Evolutionary conservation across 1,140 invertebrate genomes (phyloP).

Genomic region (Bradysia coprophila): DNA sequence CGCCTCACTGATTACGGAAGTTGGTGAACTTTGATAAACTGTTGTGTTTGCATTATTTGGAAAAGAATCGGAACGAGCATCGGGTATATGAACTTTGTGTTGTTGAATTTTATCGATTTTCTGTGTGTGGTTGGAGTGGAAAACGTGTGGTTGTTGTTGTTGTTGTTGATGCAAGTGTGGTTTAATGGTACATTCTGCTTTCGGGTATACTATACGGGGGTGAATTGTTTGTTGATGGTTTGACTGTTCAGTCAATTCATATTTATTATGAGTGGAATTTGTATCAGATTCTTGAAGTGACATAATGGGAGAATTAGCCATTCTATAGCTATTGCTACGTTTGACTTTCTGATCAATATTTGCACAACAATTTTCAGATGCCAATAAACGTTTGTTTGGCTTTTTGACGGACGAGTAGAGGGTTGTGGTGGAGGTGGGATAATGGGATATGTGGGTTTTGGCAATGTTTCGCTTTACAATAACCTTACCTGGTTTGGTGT

Average conservation of each 20-base stretch:
- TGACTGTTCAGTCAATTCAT: slow-evolving; percentile 18
- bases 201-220: not conserved
- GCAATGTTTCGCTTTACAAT: not conserved
- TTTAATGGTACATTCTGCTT: slow-evolving; percentile 5
- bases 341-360: slow-evolving; percentile 35
- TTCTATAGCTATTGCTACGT: slow-evolving; percentile 68
- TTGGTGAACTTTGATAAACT: slow-evolving; percentile 1
- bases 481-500: not conserved
- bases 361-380: slow-evolving; percentile 18
- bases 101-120: too few relatives aligned
- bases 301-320: slow-evolving; percentile 53
- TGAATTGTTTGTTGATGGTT: slow-evolving; percentile 1
- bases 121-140: too few relatives aligned
- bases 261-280: too few relatives aligned
- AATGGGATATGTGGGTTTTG: not conserved
- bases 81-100: too few relatives aligned
- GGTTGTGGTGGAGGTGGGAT: too few relatives aligned
- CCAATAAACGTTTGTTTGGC: too few relatives aligned
- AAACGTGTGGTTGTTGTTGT: too few relatives aligned
- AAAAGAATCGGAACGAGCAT: too few relatives aligned
- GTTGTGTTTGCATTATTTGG: too few relatives aligned
- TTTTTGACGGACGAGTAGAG: too few relatives aligned
- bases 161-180: not conserved
- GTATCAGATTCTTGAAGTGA: not conserved
- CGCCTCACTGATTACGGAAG: slow-evolving; percentile 2